These are phyloP conservation scores for Agrotis clavis DNA, from an alignment of 2,888 invertebrate species.

Conservation along the genomic window DNA sequence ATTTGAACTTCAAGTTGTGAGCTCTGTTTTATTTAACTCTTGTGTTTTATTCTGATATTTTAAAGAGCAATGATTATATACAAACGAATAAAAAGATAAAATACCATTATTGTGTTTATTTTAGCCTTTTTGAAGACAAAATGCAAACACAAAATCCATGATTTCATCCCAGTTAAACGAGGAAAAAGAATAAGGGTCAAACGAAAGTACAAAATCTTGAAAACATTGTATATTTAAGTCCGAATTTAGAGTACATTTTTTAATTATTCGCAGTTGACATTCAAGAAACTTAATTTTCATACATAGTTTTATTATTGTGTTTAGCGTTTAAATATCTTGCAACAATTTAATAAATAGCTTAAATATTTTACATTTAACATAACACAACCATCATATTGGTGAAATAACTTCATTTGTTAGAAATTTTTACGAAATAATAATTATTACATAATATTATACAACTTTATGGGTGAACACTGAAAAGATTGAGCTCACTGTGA, in stretches of 20 bases:
- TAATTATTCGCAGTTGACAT: constrained; percentile 57
- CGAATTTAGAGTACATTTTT: constrained; percentile 62
- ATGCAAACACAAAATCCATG: too few species aligned
- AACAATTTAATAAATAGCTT: constrained; percentile 70
- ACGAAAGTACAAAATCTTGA: constrained; percentile 67
- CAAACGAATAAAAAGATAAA: constrained; percentile 53
- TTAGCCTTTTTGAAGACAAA: background rate
- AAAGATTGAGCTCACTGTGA: constrained; percentile 14
- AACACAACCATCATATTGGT: constrained; percentile 78
- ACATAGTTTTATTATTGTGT: constrained; percentile 56
- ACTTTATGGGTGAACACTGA: constrained; percentile 16
- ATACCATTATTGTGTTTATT: constrained; percentile 32
- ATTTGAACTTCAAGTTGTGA: constrained; percentile 14
- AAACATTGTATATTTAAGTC: constrained; percentile 85
- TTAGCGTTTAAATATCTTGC: constrained; percentile 64
- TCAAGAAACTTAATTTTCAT: constrained; percentile 57
- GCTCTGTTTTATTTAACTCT: constrained; percentile 22
- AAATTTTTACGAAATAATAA: constrained; percentile 63
- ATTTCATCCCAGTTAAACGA: too few species aligned
- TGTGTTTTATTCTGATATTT: constrained; percentile 48
- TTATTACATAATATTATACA: constrained; percentile 31
- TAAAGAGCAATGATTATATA: constrained; percentile 29
- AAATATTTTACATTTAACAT: constrained; percentile 66
- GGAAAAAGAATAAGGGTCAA: too few species aligned
- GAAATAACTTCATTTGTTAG: constrained; percentile 63